These are phyloP conservation scores for Hirudinaria manillensis DNA, from an alignment of 2,888 invertebrate species.

Conservation along the genomic window DNA sequence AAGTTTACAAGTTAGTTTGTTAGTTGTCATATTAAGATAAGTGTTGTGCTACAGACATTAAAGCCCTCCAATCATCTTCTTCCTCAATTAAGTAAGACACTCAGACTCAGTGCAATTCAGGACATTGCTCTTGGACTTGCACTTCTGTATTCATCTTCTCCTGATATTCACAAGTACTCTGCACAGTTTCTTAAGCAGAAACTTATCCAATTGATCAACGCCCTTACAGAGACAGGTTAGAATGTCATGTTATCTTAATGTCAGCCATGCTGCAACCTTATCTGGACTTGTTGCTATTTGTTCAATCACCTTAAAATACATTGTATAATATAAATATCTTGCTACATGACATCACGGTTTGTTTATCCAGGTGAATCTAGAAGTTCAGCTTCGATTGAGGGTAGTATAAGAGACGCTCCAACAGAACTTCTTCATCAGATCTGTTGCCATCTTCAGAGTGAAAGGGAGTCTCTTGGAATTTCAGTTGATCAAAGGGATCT, in stretches of 20 bases:
- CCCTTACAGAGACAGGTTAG: slow-evolving; percentile 75
- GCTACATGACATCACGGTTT: no score
- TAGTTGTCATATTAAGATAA: no score
- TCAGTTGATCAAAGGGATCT: slow-evolving; percentile 70
- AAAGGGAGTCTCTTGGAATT: slow-evolving; percentile 58
- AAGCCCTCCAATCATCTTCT: slow-evolving; percentile 75
- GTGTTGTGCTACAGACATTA: slow-evolving; percentile 61
- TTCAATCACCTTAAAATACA: neutral
- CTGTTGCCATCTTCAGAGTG: slow-evolving; percentile 59
- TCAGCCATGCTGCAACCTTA: neutral
- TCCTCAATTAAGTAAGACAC: slow-evolving; percentile 74
- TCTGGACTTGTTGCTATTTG: neutral
- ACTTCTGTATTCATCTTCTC: slow-evolving; percentile 71
- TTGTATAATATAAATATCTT: no score
- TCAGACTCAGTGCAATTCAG: slow-evolving; percentile 79
- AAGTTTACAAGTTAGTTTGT: no score
- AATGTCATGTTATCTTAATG: slow-evolving; percentile 1
- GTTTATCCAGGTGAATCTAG: neutral
- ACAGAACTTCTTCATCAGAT: slow-evolving; percentile 82
- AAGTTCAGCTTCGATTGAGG: slow-evolving; percentile 34
- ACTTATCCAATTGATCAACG: slow-evolving; percentile 68
- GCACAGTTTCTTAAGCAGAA: slow-evolving; percentile 73
- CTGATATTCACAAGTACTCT: slow-evolving; percentile 70
- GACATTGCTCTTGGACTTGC: slow-evolving; percentile 85
- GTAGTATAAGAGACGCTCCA: slow-evolving; percentile 78